A percentile compares a stretch with the other conserved stretches of the same genome.
Conservation (phyloP, 2,888 invertebrate genomes). For the Drosophila tanythrix region DNA sequence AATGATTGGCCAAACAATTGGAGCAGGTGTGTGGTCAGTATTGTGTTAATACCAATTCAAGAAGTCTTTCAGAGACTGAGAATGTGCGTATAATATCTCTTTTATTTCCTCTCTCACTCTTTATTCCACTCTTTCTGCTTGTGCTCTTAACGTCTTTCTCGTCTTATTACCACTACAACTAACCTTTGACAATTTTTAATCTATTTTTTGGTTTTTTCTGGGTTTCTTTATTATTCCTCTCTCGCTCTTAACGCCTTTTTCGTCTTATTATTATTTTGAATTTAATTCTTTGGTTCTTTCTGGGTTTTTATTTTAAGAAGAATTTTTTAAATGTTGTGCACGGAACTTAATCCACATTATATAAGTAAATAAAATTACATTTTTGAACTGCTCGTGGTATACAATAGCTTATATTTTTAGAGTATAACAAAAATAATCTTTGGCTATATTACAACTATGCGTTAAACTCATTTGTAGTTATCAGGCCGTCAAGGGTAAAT, state of each 20-base stretch:
- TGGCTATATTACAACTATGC: background rate
- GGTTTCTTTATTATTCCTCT: background rate
- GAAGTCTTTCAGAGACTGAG: background rate
- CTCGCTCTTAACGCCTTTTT: background rate
- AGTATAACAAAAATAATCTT: background rate
- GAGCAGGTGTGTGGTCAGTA: background rate
- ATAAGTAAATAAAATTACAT: too few species aligned
- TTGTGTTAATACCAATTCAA: background rate
- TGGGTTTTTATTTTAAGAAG: too few species aligned
- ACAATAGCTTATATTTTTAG: background rate
- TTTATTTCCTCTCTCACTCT: background rate
- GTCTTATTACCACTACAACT: background rate
- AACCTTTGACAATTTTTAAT: background rate
- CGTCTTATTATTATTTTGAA: background rate
- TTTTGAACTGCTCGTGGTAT: background rate
- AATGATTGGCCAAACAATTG: slow-evolving; percentile 1
- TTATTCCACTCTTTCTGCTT: background rate
- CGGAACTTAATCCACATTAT: too few species aligned
- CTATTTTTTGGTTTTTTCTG: background rate
- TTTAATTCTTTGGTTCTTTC: background rate
- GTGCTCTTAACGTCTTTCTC: background rate
- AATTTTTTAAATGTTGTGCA: too few species aligned
- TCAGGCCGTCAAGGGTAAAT: slow-evolving; percentile 22
- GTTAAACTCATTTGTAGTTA: slow-evolving; percentile 11
- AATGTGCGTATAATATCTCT: background rate